Evolutionary conservation across 2,113 vertebrate genomes (phyloP).

Genomic region (Esox niger): DNA sequence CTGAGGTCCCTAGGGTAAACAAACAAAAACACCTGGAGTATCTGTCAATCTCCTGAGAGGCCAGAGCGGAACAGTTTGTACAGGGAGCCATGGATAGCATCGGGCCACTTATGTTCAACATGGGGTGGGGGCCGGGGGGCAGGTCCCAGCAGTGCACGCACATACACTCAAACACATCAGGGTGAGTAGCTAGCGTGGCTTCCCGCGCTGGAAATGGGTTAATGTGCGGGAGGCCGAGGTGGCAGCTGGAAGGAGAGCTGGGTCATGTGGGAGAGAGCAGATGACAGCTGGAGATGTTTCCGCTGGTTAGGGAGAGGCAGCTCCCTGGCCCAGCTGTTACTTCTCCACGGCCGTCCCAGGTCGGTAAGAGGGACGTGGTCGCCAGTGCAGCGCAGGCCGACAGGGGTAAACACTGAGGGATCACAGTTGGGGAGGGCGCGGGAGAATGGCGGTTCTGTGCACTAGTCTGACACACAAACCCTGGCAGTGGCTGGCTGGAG

Average conservation of each 20-base stretch:
- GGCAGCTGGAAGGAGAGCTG: conserved; percentile 53
- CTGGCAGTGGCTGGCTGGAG: background rate
- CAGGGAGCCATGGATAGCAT: background rate
- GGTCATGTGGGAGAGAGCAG: conserved; percentile 66
- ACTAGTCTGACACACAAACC: too few relatives aligned
- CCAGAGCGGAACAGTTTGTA: background rate
- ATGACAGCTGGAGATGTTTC: conserved; percentile 71
- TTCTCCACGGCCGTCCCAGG: conserved; percentile 23
- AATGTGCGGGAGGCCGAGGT: conserved; percentile 26
- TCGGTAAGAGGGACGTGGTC: background rate
- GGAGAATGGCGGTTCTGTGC: background rate
- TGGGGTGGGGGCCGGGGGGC: background rate
- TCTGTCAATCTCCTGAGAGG: background rate
- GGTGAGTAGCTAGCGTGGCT: background rate
- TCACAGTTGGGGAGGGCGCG: conserved; percentile 45
- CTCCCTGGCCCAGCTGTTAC: conserved; percentile 69
- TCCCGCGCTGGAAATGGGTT: conserved; percentile 1
- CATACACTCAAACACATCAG: background rate
- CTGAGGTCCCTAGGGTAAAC: background rate
- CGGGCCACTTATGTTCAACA: background rate
- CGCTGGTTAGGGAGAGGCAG: conserved; percentile 52
- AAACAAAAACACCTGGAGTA: background rate
- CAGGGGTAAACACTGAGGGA: conserved; percentile 26
- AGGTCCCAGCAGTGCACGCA: background rate
- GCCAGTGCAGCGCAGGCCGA: background rate